Evolutionary conservation across 2,888 invertebrate species (phyloP).

Genomic region (Cosmopolites sordidus): DNA sequence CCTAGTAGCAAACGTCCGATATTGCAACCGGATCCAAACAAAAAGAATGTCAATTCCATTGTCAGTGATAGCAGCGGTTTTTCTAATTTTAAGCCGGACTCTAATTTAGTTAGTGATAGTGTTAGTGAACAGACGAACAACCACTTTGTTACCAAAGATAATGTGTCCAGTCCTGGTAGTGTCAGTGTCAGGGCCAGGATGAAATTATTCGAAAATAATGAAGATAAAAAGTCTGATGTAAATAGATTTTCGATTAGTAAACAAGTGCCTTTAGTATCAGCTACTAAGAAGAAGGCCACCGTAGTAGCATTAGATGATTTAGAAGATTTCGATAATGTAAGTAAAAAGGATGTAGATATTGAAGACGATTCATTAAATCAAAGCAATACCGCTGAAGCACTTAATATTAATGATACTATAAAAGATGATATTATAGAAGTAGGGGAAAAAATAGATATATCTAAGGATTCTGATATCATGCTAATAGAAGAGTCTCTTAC

Average conservation of each 20-base stretch:
- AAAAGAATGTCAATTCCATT: neutral
- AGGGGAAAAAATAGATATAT: conserved; percentile 17
- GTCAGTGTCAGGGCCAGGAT: conserved; percentile 44
- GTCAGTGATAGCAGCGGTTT: conserved; percentile 36
- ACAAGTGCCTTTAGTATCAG: conserved; percentile 16
- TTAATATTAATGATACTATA: neutral
- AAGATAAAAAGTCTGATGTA: conserved; percentile 32
- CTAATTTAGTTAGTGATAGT: conserved; percentile 31
- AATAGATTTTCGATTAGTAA: conserved; percentile 13
- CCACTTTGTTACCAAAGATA: conserved; percentile 47
- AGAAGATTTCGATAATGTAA: conserved; percentile 29
- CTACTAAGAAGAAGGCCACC: conserved; percentile 17
- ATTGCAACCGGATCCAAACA: neutral
- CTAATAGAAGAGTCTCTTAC: too few species aligned
- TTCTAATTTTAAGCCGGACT: conserved; percentile 31
- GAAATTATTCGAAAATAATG: conserved; percentile 45
- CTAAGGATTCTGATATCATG: conserved; percentile 11
- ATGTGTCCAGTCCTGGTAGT: conserved; percentile 31
- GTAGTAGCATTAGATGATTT: conserved; percentile 28
- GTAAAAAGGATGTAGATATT: conserved; percentile 18
- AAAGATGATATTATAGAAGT: neutral
- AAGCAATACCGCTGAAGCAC: neutral
- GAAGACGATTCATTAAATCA: conserved; percentile 6
- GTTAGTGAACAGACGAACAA: conserved; percentile 33
- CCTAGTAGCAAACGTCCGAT: conserved; percentile 36